phyloP scores from a whole-genome alignment of 2,113 vertebrate species.

The Alligator sinensis region DNA sequence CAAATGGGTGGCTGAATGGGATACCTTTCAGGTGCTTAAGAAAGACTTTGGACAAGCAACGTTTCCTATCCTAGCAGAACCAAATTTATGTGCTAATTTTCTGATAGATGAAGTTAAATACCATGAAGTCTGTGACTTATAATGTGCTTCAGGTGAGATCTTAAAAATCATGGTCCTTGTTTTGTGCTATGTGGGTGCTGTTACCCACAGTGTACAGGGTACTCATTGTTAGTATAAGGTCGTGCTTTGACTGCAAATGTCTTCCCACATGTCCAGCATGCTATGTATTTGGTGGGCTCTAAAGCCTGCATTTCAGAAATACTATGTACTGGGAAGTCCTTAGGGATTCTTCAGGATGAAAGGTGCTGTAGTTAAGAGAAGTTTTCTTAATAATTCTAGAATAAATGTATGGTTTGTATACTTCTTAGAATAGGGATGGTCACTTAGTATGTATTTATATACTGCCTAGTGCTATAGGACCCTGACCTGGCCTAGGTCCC shows the following conservation, averaged over 20 bases:
- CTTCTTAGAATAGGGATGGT: not conserved
- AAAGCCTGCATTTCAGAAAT: not conserved
- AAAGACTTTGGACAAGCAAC: not conserved
- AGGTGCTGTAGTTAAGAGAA: not conserved
- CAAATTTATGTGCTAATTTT: not conserved
- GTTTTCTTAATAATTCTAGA: constrained; percentile 4
- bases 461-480: not conserved
- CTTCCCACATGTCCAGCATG: not conserved
- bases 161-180: constrained; percentile 13
- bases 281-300: constrained; percentile 27
- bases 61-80: not conserved
- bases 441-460: not conserved
- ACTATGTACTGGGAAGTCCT: not conserved
- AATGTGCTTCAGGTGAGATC: constrained; percentile 16
- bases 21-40: not conserved
- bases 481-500: not conserved
- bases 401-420: not conserved
- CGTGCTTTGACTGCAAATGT: constrained; percentile 7
- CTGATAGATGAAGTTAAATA: constrained; percentile 24
- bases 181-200: not conserved
- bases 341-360: constrained; percentile 14
- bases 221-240: not conserved
- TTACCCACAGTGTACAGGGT: not conserved
- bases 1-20: not conserved
- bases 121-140: not conserved